phyloP scores from a whole-genome alignment of 2,888 invertebrate species.

The Platynereis dumerilii region DNA sequence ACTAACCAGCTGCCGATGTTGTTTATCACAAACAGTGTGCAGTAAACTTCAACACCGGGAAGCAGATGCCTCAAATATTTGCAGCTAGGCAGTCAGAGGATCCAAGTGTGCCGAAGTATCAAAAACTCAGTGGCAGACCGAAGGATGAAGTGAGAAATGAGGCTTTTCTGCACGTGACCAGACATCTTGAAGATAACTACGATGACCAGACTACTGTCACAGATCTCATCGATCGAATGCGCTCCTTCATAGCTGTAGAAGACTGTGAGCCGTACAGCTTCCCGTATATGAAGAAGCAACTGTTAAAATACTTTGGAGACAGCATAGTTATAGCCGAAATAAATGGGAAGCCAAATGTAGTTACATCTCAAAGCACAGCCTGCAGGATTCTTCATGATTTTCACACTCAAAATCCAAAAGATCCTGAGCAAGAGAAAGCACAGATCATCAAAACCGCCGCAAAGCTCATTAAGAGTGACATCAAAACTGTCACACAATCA shows the following conservation, averaged over 20 bases:
- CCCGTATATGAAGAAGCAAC: slow-evolving; percentile 33
- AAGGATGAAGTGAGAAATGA: background rate
- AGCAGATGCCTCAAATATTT: background rate
- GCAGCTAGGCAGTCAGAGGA: no score
- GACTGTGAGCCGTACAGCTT: slow-evolving; percentile 16
- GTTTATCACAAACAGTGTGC: background rate
- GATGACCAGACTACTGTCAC: background rate
- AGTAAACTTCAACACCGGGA: background rate
- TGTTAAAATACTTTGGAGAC: slow-evolving; percentile 34
- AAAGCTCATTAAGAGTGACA: slow-evolving; percentile 39
- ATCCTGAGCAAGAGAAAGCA: slow-evolving; percentile 23
- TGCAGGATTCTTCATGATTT: slow-evolving; percentile 26
- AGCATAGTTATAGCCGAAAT: slow-evolving; percentile 34
- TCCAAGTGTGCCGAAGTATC: no score
- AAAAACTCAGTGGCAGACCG: background rate
- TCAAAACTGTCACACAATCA: slow-evolving; percentile 26
- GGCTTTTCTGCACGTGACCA: background rate
- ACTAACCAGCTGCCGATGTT: no score
- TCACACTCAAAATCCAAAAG: slow-evolving; percentile 26
- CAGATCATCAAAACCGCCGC: slow-evolving; percentile 37
- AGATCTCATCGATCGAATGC: background rate
- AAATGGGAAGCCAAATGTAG: slow-evolving; percentile 34
- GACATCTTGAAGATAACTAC: background rate
- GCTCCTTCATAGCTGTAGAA: background rate
- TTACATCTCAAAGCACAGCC: slow-evolving; percentile 34